phyloP scores from a whole-genome alignment of 2,797 vertebrate species.

The Pseudochaenichthys georgianus region DNA sequence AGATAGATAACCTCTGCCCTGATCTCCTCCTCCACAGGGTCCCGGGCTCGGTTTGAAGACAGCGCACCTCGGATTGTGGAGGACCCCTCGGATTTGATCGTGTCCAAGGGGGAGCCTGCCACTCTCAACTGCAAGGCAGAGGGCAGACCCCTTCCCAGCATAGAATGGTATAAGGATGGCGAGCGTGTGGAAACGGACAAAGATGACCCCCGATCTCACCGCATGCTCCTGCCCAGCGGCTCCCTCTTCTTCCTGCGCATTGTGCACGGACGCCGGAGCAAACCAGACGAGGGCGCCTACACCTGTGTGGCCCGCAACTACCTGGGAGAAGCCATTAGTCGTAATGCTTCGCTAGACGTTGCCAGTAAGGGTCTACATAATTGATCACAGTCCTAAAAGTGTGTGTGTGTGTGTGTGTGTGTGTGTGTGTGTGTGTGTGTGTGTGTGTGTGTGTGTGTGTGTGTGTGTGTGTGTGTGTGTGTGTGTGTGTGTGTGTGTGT shows the following conservation, averaged over 20 bases:
- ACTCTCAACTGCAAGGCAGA: constrained; percentile 96
- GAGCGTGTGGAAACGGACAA: constrained; percentile 93
- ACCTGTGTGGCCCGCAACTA: constrained; percentile 95
- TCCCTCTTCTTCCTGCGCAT: constrained; percentile 97
- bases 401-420: constrained; percentile 18
- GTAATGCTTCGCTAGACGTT: constrained; percentile 94
- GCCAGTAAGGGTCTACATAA: constrained; percentile 86
- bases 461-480: constrained; percentile 1
- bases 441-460: no score
- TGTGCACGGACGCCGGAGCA: constrained; percentile 92
- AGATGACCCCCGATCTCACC: constrained; percentile 95
- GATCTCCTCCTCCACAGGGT: constrained; percentile 80
- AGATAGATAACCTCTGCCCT: constrained; percentile 45
- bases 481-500: no score
- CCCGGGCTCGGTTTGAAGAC: constrained; percentile 88
- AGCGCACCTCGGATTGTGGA: constrained; percentile 90
- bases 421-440: not conserved
- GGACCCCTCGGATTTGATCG: constrained; percentile 93
- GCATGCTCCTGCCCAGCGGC: constrained; percentile 94
- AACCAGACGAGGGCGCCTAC: constrained; percentile 94
- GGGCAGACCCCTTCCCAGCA: constrained; percentile 88
- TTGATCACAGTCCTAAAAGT: constrained; percentile 20
- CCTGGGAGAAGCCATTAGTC: constrained; percentile 91
- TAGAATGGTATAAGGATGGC: constrained; percentile 97
- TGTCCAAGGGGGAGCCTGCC: constrained; percentile 93